phyloP scores from a whole-genome alignment of 2,113 vertebrate genomes.

The Cyprinus carpio region DNA sequence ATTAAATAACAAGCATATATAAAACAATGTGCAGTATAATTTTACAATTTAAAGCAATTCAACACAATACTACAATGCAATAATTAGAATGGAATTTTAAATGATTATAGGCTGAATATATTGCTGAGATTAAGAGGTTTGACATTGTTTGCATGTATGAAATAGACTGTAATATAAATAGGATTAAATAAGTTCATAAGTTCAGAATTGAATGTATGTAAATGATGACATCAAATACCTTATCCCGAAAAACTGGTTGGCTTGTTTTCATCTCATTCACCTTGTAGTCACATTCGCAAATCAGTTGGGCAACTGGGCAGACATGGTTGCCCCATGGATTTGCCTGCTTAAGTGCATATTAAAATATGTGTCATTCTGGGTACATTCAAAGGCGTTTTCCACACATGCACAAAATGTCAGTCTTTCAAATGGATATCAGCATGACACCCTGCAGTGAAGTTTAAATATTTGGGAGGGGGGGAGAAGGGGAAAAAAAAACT shows the following conservation, averaged over 20 bases:
- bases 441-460: background rate
- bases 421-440: slow-evolving; percentile 35
- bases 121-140: background rate
- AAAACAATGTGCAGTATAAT: background rate
- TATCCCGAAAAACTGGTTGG: background rate
- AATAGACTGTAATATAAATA: background rate
- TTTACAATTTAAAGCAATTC: background rate
- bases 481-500: background rate
- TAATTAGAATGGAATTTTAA: background rate
- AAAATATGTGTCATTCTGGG: slow-evolving; percentile 14
- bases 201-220: background rate
- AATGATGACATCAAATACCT: slow-evolving; percentile 2
- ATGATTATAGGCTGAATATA: background rate
- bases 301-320: slow-evolving; percentile 10
- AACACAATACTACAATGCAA: background rate
- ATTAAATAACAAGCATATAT: background rate
- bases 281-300: slow-evolving; percentile 33
- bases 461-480: background rate
- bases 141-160: background rate
- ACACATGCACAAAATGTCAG: slow-evolving; percentile 9
- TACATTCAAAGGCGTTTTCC: slow-evolving; percentile 7
- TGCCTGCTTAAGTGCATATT: background rate
- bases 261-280: slow-evolving; percentile 21
- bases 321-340: slow-evolving; percentile 18
- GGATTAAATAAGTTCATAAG: background rate